A percentile compares a stretch with the other conserved stretches of the same genome.
Evolutionary conservation across 2,797 vertebrate genomes (phyloP).

Genomic region (Ambastaia sidthimunki): DNA sequence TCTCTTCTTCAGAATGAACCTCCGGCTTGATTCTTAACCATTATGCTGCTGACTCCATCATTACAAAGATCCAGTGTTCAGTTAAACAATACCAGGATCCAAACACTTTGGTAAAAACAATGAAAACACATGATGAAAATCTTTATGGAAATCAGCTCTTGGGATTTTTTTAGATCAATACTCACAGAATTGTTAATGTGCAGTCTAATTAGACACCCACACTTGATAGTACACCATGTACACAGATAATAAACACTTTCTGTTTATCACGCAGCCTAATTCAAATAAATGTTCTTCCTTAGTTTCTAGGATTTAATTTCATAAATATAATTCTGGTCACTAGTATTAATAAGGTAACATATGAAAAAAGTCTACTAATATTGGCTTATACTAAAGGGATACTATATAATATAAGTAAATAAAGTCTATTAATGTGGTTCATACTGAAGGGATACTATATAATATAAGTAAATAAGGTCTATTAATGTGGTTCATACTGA

Average conservation of each 20-base stretch:
- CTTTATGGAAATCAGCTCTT: constrained; percentile 32
- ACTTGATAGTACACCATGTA: not conserved
- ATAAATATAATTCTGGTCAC: too few relatives aligned
- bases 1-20: not conserved
- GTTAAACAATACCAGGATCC: not conserved
- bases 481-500: constrained; percentile 18
- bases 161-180: constrained; percentile 18
- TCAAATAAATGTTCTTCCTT: constrained; percentile 45
- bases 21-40: not conserved
- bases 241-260: not conserved
- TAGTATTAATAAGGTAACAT: too few relatives aligned
- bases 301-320: constrained; percentile 2
- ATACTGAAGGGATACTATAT: constrained; percentile 8
- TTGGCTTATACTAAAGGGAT: not conserved
- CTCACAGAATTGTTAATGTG: constrained; percentile 16
- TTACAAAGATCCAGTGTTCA: not conserved
- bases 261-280: constrained; percentile 27
- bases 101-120: not conserved
- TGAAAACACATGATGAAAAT: not conserved
- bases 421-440: constrained; percentile 15
- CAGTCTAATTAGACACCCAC: constrained; percentile 22
- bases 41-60: not conserved
- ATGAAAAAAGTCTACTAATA: not conserved
- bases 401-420: constrained; percentile 38
- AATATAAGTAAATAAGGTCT: constrained; percentile 35